Conservation (phyloP, 2,797 vertebrate genomes). For the Cossypha caffra region DNA sequence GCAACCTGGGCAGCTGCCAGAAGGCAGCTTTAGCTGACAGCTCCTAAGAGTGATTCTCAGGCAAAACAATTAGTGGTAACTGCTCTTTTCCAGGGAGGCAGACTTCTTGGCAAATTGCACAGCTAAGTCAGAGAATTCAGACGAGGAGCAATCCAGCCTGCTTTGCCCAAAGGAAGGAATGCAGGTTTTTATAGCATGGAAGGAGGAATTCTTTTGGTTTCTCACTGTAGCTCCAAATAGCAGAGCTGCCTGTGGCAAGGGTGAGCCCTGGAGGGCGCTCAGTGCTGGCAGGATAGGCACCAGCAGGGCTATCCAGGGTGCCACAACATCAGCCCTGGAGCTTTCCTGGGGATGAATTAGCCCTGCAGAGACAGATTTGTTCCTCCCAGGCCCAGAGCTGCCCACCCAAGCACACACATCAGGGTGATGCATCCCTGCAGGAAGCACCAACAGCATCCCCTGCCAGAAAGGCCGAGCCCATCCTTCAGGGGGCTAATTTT, state of each 20-base stretch:
- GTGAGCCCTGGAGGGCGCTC: neutral
- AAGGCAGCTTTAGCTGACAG: constrained; percentile 59
- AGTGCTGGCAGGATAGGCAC: fast-evolving
- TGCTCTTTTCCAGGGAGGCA: constrained; percentile 55
- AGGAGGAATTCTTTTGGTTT: constrained; percentile 37
- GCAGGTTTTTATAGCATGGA: constrained; percentile 41
- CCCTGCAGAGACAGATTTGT: neutral
- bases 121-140: constrained; percentile 43
- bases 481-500: neutral
- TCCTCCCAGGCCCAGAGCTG: fast-evolving
- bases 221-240: constrained; percentile 6
- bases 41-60: constrained; percentile 41
- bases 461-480: neutral
- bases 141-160: constrained; percentile 23
- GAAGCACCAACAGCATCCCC: neutral
- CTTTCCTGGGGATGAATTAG: neutral
- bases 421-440: fast-evolving
- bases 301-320: neutral
- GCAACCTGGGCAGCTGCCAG: constrained; percentile 60
- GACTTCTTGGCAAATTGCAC: constrained; percentile 49
- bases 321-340: neutral
- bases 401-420: fast-evolving
- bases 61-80: constrained; percentile 61
- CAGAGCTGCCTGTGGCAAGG: neutral
- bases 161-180: constrained; percentile 52